Percentiles rank a stretch among this genome's conserved stretches.
phyloP scores from a whole-genome alignment of 2,888 invertebrate genomes.

The Lathronympha strigana region DNA sequence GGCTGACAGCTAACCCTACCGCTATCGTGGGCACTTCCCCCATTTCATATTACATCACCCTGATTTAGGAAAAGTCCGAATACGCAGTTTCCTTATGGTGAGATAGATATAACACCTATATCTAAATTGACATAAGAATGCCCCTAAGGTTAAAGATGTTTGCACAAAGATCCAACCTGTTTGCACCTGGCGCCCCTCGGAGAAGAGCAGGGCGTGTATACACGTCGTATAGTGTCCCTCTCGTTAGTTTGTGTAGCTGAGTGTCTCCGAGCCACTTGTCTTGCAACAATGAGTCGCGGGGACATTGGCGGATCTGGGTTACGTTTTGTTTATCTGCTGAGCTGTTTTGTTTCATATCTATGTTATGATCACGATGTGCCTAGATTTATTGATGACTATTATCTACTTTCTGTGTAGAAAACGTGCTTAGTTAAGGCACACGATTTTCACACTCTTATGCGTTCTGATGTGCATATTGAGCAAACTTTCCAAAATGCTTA shows the following conservation, averaged over 20 bases:
- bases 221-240: slow-evolving; percentile 8
- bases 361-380: slow-evolving; percentile 6
- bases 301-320: slow-evolving; percentile 26
- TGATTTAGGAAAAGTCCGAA: background rate
- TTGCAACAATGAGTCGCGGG: slow-evolving; percentile 22
- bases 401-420: background rate
- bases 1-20: no score
- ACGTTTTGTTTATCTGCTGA: slow-evolving; percentile 16
- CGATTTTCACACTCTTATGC: no score
- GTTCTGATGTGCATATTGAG: no score
- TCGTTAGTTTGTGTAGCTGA: slow-evolving; percentile 17
- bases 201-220: slow-evolving; percentile 9
- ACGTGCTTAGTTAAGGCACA: background rate
- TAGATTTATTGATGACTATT: background rate
- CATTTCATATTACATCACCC: background rate
- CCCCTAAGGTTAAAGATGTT: slow-evolving; percentile 9
- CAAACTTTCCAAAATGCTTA: no score
- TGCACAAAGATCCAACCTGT: slow-evolving; percentile 12
- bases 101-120: background rate
- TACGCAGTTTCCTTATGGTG: background rate
- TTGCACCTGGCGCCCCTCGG: slow-evolving; percentile 11
- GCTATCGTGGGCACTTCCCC: background rate
- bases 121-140: background rate
- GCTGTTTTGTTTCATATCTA: background rate
- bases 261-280: slow-evolving; percentile 31